These are phyloP conservation scores for Chelonus insularis DNA, from an alignment of 1,140 invertebrate genomes.

Conservation along the genomic window DNA sequence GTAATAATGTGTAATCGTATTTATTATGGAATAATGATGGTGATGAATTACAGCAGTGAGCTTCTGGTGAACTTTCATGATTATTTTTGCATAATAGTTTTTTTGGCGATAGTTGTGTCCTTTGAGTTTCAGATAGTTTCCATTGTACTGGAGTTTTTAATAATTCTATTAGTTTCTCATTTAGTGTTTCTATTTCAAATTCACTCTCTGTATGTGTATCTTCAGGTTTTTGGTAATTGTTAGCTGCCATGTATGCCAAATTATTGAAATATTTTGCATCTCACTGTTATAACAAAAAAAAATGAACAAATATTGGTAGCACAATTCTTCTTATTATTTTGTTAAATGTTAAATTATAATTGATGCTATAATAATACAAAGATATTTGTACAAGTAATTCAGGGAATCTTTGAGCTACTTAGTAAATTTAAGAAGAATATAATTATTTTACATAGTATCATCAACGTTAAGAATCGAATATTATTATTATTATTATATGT, in stretches of 20 bases:
- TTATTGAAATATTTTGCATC: too few relatives aligned
- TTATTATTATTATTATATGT: too few relatives aligned
- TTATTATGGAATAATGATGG: slow-evolving; percentile 34
- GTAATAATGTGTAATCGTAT: slow-evolving; percentile 40
- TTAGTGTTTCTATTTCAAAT: slow-evolving; percentile 45
- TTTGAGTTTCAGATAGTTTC: slow-evolving; percentile 34
- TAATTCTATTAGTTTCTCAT: slow-evolving; percentile 47
- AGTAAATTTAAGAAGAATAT: too few relatives aligned
- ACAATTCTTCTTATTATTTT: too few relatives aligned
- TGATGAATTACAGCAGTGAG: slow-evolving; percentile 20
- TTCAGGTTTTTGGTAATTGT: background rate
- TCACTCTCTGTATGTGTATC: slow-evolving; percentile 29
- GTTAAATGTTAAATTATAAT: too few relatives aligned
- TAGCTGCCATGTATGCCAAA: background rate
- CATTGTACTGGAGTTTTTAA: slow-evolving; percentile 28
- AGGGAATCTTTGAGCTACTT: too few relatives aligned
- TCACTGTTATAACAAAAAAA: too few relatives aligned
- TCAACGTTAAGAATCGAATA: too few relatives aligned
- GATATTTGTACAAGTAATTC: too few relatives aligned
- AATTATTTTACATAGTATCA: too few relatives aligned
- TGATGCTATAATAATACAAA: too few relatives aligned
- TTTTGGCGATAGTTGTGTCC: slow-evolving; percentile 32
- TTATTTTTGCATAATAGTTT: slow-evolving; percentile 38
- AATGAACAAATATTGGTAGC: too few relatives aligned
- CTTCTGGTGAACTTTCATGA: slow-evolving; percentile 36